These are phyloP conservation scores for Antitype chi DNA, from an alignment of 2,888 invertebrate genomes.

Conservation along the genomic window DNA sequence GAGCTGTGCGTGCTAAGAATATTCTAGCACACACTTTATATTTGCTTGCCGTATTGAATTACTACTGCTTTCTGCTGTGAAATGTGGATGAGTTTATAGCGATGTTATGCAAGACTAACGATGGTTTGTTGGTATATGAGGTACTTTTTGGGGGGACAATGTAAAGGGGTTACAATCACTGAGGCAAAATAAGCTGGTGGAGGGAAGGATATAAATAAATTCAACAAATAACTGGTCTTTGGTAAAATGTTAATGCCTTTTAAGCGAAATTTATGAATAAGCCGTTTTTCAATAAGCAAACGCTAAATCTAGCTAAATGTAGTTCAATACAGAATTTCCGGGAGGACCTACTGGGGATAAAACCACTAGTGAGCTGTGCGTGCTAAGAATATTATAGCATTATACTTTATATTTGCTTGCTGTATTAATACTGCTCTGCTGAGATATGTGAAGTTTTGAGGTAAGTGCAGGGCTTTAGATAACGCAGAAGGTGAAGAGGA, in stretches of 20 bases:
- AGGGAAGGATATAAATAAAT: background rate
- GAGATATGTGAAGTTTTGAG: too few relatives aligned
- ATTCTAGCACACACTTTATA: constrained; percentile 53
- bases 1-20: constrained; percentile 67
- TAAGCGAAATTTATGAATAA: background rate
- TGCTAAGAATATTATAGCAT: constrained; percentile 63
- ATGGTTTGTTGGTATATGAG: background rate
- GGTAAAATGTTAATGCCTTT: background rate
- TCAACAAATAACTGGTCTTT: background rate
- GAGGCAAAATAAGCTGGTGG: too few relatives aligned
- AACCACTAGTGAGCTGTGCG: constrained; percentile 69
- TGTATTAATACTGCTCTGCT: constrained; percentile 40
- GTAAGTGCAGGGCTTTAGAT: too few relatives aligned
- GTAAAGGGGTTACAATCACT: background rate
- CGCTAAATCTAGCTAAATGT: constrained; percentile 64
- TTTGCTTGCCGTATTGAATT: constrained; percentile 57
- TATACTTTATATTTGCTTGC: constrained; percentile 51
- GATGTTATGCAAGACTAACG: background rate
- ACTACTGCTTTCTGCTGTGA: constrained; percentile 25
- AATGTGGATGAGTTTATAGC: background rate
- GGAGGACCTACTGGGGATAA: constrained; percentile 55
- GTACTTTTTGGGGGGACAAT: background rate
- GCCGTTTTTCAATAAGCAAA: background rate
- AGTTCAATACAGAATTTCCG: constrained; percentile 67
- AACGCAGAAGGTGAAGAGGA: too few relatives aligned